A percentile compares a stretch with the other conserved stretches of the same genome.
These are phyloP conservation scores for Himalopsyche kuldschensis DNA, from an alignment of 2,888 invertebrate species.

Conservation along the genomic window DNA sequence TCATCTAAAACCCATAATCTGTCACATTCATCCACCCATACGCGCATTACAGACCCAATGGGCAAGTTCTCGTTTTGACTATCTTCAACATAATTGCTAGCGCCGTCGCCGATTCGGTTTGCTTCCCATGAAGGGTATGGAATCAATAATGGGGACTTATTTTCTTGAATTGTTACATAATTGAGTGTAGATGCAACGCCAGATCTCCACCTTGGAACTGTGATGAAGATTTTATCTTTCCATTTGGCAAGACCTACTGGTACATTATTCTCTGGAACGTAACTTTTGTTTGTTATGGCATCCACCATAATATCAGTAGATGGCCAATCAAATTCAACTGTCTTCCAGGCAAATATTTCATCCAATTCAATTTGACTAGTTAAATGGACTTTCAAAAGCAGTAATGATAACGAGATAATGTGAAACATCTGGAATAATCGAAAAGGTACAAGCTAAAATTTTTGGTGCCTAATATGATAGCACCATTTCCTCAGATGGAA, in stretches of 20 bases:
- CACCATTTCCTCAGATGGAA: too few species aligned
- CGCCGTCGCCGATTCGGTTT: constrained; percentile 71
- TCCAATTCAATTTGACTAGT: background rate
- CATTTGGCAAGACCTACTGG: constrained; percentile 71
- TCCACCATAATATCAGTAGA: constrained; percentile 59
- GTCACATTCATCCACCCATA: constrained; percentile 74
- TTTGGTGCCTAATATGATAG: too few species aligned
- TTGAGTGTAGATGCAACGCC: constrained; percentile 73
- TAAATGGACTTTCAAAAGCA: background rate
- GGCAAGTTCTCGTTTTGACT: constrained; percentile 59
- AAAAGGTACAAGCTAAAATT: background rate
- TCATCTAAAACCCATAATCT: constrained; percentile 82
- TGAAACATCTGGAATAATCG: background rate
- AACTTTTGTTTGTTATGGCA: constrained; percentile 63
- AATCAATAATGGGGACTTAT: constrained; percentile 70
- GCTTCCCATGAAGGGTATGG: constrained; percentile 79
- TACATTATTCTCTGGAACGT: constrained; percentile 67
- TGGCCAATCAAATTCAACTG: constrained; percentile 69
- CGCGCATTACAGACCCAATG: constrained; percentile 72
- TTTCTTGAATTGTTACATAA: constrained; percentile 61
- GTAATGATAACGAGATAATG: background rate
- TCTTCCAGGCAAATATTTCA: constrained; percentile 61
- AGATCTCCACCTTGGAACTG: constrained; percentile 69
- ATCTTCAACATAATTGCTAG: constrained; percentile 47
- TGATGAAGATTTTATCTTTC: constrained; percentile 71